phyloP scores from a whole-genome alignment of 2,797 vertebrate genomes.

The Protosalanx chinensis region DNA sequence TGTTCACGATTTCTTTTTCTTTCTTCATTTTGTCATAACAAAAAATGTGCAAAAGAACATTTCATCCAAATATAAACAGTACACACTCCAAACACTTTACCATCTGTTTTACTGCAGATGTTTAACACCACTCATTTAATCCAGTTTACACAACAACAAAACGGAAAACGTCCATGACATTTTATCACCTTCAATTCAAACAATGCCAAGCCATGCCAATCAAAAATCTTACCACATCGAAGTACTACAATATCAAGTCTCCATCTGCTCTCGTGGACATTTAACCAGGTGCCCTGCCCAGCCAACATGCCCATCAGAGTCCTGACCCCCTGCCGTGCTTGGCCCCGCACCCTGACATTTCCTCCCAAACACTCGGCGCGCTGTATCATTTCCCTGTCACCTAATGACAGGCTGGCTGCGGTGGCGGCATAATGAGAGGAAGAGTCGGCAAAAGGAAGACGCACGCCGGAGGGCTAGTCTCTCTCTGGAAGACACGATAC shows the following conservation, averaged over 20 bases:
- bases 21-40: background rate
- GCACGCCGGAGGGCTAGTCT: constrained; percentile 75
- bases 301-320: constrained; percentile 86
- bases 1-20: too few species aligned
- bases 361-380: constrained; percentile 86
- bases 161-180: too few species aligned
- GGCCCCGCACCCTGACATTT: constrained; percentile 89
- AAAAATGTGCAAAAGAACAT: background rate
- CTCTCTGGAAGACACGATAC: constrained; percentile 24
- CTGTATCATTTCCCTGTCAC: constrained; percentile 98
- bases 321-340: constrained; percentile 84
- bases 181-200: too few species aligned
- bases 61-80: background rate
- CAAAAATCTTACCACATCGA: background rate
- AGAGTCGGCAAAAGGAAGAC: constrained; percentile 86
- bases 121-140: too few species aligned
- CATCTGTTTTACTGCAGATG: too few species aligned
- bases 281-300: constrained; percentile 72
- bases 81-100: too few species aligned
- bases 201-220: too few species aligned
- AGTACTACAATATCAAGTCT: constrained; percentile 19
- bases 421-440: constrained; percentile 84
- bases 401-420: constrained; percentile 91
- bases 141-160: too few species aligned
- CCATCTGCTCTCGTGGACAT: constrained; percentile 57